phyloP scores from a whole-genome alignment of 2,113 vertebrate species.

The Coptodon rendalli region DNA sequence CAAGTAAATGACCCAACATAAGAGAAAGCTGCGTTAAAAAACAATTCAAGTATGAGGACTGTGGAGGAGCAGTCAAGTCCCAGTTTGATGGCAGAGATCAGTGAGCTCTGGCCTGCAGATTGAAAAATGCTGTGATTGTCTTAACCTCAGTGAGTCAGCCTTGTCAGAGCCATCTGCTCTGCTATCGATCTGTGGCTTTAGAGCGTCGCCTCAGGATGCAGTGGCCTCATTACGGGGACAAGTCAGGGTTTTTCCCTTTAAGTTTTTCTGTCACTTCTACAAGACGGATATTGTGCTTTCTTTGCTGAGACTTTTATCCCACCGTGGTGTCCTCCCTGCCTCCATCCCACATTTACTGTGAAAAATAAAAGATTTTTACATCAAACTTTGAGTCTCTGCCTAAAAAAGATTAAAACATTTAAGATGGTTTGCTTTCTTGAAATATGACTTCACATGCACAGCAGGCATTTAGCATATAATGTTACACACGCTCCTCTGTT shows the following conservation, averaged over 20 bases:
- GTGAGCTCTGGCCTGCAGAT: slow-evolving; percentile 5
- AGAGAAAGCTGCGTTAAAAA: neutral
- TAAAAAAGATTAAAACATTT: neutral
- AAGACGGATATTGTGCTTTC: neutral
- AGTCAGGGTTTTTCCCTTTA: neutral
- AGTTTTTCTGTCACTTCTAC: neutral
- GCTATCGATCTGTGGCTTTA: slow-evolving; percentile 27
- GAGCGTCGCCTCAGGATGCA: neutral
- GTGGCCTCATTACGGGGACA: slow-evolving; percentile 1
- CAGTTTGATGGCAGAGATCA: neutral
- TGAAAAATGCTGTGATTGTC: slow-evolving; percentile 19
- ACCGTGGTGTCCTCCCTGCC: neutral
- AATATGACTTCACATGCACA: rapidly evolving
- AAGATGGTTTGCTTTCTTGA: neutral
- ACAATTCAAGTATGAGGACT: neutral
- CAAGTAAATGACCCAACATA: neutral
- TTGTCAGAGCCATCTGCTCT: slow-evolving; percentile 12
- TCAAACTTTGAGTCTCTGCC: neutral
- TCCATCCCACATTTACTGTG: neutral
- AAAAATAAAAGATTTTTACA: neutral
- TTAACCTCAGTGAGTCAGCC: slow-evolving; percentile 17
- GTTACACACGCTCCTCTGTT: neutral
- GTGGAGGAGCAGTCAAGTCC: neutral
- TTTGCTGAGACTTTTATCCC: neutral
- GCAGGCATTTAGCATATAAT: rapidly evolving